These are phyloP conservation scores for Labeo rohita DNA, from an alignment of 2,113 vertebrate genomes.

Conservation along the genomic window DNA sequence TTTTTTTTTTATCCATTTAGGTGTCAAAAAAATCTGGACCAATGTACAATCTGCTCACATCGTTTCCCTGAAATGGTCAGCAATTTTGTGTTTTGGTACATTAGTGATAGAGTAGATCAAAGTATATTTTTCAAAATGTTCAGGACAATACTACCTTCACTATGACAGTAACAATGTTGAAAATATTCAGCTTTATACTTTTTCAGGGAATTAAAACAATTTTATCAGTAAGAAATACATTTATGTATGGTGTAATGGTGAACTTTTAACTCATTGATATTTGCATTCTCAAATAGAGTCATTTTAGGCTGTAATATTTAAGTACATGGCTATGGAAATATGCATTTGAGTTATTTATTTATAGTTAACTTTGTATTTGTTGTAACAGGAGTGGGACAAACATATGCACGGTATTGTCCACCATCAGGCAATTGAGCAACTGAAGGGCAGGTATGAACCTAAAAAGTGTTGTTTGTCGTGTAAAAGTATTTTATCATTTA, in stretches of 20 bases:
- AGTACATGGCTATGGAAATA: background rate
- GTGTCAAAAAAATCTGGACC: too few species aligned
- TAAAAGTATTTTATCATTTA: too few species aligned
- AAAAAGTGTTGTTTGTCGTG: background rate
- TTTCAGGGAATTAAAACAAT: background rate
- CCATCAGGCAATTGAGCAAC: conserved; percentile 62
- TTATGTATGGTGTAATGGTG: too few species aligned
- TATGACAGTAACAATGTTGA: background rate
- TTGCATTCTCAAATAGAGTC: background rate
- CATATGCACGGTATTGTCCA: conserved; percentile 69
- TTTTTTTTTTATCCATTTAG: background rate
- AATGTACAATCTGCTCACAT: background rate
- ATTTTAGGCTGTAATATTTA: background rate
- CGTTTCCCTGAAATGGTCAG: conserved; percentile 18
- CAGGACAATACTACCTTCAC: background rate
- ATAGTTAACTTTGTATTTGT: background rate
- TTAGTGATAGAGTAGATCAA: too few species aligned
- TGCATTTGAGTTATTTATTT: background rate
- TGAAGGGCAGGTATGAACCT: conserved; percentile 60
- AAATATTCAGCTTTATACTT: background rate
- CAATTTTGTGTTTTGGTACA: background rate
- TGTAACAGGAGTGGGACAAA: conserved; percentile 55
- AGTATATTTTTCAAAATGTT: too few species aligned
- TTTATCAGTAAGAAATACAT: too few species aligned
- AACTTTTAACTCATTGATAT: background rate